A percentile compares a stretch with the other conserved stretches of the same genome.
Conservation (phyloP, 2,888 invertebrate species). For the Herminia tarsipennalis region DNA sequence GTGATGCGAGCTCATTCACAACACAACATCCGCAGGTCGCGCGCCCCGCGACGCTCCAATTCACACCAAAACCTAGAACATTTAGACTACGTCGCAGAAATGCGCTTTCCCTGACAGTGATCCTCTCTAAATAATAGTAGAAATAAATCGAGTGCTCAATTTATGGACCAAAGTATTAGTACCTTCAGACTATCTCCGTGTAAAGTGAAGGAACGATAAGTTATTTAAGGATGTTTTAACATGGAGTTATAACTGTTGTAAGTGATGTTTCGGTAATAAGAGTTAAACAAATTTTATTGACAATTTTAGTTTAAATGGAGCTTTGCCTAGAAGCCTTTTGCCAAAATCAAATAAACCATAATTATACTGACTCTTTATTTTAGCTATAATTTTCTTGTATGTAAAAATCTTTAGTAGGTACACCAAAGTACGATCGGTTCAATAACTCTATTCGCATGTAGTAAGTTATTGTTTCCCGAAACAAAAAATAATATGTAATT, state of each 20-base stretch:
- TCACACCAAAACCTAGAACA: slow-evolving; percentile 88
- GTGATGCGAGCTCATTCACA: slow-evolving; percentile 87
- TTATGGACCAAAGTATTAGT: slow-evolving; percentile 80
- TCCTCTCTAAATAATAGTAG: slow-evolving; percentile 55
- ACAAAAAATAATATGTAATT: slow-evolving; percentile 29
- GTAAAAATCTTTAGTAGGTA: slow-evolving; percentile 23
- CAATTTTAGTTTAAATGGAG: slow-evolving; percentile 21
- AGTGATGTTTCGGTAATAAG: slow-evolving; percentile 14
- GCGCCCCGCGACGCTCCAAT: slow-evolving; percentile 84
- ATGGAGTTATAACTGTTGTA: slow-evolving; percentile 11
- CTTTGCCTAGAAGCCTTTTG: slow-evolving; percentile 39
- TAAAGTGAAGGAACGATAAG: slow-evolving; percentile 35
- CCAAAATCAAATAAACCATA: slow-evolving; percentile 34
- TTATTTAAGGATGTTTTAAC: slow-evolving; percentile 26
- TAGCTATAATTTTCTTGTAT: slow-evolving; percentile 9
- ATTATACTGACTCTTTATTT: slow-evolving; percentile 5
- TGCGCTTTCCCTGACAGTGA: slow-evolving; percentile 87
- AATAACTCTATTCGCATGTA: slow-evolving; percentile 27
- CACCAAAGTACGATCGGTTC: slow-evolving; percentile 37
- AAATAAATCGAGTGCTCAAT: slow-evolving; percentile 77
- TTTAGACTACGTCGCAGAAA: slow-evolving; percentile 87
- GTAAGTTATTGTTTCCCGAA: slow-evolving; percentile 29
- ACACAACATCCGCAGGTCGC: slow-evolving; percentile 86
- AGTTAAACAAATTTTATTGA: slow-evolving; percentile 14
- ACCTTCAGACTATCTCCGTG: slow-evolving; percentile 47